Evolutionary conservation across 2,797 vertebrate species (phyloP).

Genomic region (Geotrypetes seraphini): DNA sequence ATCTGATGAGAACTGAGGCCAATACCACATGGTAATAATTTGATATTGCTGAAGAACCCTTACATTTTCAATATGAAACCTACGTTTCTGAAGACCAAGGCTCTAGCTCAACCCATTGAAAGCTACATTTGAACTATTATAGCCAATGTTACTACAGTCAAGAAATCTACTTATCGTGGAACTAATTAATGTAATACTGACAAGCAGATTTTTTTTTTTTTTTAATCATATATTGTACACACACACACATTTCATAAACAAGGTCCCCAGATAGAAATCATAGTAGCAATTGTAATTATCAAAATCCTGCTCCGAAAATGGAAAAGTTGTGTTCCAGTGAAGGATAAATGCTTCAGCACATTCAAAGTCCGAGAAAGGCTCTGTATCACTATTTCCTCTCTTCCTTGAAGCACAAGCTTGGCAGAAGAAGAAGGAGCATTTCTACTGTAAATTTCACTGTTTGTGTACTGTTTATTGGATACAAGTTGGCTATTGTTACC

Average conservation of each 20-base stretch:
- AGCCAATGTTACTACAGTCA: slow-evolving; percentile 12
- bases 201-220: slow-evolving; percentile 19
- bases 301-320: fast-evolving
- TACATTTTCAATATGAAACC: too few relatives aligned
- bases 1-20: too few relatives aligned
- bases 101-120: slow-evolving; percentile 24
- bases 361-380: neutral
- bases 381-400: fast-evolving
- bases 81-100: too few relatives aligned
- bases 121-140: slow-evolving; percentile 18
- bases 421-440: too few relatives aligned
- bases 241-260: too few relatives aligned
- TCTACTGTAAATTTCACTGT: too few relatives aligned
- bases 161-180: neutral
- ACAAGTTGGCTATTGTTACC: neutral
- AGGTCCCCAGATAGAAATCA: slow-evolving; percentile 20
- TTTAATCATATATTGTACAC: slow-evolving; percentile 1
- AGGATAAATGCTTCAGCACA: too few relatives aligned
- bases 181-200: too few relatives aligned
- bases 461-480: neutral
- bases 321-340: neutral
- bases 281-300: slow-evolving; percentile 6
- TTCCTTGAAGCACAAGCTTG: too few relatives aligned
- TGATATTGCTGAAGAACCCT: too few relatives aligned
- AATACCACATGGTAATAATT: too few relatives aligned